phyloP scores from a whole-genome alignment of 2,113 vertebrate species.

The Silurus meridionalis region DNA sequence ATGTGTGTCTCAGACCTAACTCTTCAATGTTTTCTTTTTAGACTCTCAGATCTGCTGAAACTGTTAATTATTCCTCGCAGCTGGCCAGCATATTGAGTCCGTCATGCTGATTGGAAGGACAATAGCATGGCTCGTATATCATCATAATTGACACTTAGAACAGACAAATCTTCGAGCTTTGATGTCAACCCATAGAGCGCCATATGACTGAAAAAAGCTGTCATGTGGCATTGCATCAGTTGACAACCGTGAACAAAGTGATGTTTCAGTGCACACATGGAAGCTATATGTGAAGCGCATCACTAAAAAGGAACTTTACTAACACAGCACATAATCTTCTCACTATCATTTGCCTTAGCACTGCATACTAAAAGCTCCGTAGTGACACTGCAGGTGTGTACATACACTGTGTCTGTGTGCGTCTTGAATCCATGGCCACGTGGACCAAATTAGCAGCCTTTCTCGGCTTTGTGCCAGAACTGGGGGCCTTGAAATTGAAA shows the following conservation, averaged over 20 bases:
- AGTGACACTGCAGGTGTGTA: slow-evolving; percentile 22
- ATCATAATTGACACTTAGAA: slow-evolving; percentile 56
- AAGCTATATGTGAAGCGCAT: not conserved
- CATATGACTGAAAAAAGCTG: slow-evolving; percentile 7
- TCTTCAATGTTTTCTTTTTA: not conserved
- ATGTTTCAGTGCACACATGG: slow-evolving; percentile 17
- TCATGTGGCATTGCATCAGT: not conserved
- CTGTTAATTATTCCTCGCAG: not conserved
- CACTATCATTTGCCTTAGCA: not conserved
- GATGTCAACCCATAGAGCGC: slow-evolving; percentile 7
- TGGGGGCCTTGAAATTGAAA: slow-evolving; percentile 67
- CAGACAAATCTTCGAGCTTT: slow-evolving; percentile 18
- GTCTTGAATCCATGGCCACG: slow-evolving; percentile 37
- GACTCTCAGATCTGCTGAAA: not conserved
- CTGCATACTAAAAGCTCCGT: not conserved
- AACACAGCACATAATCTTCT: not conserved
- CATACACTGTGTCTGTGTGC: not conserved
- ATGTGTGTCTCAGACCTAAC: not conserved
- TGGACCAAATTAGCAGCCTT: slow-evolving; percentile 60
- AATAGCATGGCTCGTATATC: slow-evolving; percentile 63
- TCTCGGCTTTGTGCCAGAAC: slow-evolving; percentile 51
- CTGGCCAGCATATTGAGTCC: not conserved
- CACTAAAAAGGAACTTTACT: not conserved
- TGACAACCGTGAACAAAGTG: not conserved
- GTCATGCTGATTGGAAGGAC: slow-evolving; percentile 40